phyloP scores from a whole-genome alignment of 1,140 invertebrate genomes.

The Latrodectus geometricus region DNA sequence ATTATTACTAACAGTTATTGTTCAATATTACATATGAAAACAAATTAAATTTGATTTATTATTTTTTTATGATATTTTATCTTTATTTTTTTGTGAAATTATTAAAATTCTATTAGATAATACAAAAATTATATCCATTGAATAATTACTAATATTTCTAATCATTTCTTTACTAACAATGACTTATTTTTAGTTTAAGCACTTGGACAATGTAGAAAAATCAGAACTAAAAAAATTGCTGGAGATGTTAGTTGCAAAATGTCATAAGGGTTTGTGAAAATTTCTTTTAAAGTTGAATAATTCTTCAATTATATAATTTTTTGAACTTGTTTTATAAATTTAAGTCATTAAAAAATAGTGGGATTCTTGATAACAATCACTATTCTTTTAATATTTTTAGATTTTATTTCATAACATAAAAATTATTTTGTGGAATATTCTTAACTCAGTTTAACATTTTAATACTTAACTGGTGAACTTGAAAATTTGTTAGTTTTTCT shows the following conservation, averaged over 20 bases:
- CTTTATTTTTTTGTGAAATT: neutral
- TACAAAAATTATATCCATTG: neutral
- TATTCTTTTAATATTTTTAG: too few species aligned
- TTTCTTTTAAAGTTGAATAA: neutral
- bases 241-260: conserved; percentile 12
- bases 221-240: conserved; percentile 26
- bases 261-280: conserved; percentile 30
- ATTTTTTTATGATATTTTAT: neutral
- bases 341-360: too few species aligned
- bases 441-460: too few species aligned
- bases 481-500: too few species aligned
- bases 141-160: neutral
- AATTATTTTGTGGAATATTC: too few species aligned
- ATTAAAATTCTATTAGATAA: neutral
- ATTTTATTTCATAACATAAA: too few species aligned
- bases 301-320: too few species aligned
- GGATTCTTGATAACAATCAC: too few species aligned
- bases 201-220: conserved; percentile 14
- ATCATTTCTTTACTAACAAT: neutral
- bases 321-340: too few species aligned
- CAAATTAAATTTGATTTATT: neutral
- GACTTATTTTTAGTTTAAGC: conserved; percentile 13
- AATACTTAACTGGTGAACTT: too few species aligned
- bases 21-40: neutral
- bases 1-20: neutral